A percentile compares a stretch with the other conserved stretches of the same genome.
Conservation (phyloP, 2,113 vertebrate genomes). For the Alaudala cheleensis region DNA sequence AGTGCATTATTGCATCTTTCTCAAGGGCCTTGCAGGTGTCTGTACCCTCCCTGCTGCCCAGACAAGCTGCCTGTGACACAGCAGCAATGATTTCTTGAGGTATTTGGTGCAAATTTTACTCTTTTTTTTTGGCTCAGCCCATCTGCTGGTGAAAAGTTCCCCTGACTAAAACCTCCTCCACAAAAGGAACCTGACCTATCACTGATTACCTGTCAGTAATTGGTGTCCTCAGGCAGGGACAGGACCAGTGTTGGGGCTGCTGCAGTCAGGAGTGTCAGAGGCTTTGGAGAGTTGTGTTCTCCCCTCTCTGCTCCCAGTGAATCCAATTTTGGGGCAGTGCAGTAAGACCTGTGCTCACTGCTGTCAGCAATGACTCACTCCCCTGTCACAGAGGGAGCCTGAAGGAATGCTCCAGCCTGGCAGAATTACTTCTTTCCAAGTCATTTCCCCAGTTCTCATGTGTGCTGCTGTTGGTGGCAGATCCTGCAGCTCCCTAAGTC, state of each 20-base stretch:
- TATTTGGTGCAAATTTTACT: neutral
- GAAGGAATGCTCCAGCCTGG: neutral
- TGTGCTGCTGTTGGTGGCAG: neutral
- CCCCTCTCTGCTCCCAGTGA: neutral
- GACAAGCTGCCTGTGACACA: neutral
- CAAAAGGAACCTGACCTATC: neutral
- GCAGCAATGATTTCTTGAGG: neutral
- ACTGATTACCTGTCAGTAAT: neutral
- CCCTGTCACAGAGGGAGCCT: neutral
- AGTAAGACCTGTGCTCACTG: neutral
- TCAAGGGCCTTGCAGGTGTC: neutral
- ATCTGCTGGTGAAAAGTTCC: conserved; percentile 20
- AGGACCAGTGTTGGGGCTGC: neutral
- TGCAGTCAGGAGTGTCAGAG: neutral
- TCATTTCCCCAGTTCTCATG: neutral
- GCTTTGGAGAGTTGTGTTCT: neutral
- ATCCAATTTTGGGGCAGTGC: neutral
- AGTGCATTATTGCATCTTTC: neutral
- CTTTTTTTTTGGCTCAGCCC: neutral
- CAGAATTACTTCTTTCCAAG: neutral
- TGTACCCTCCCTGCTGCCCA: conserved; percentile 1
- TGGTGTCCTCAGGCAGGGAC: neutral
- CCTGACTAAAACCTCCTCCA: neutral
- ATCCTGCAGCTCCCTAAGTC: neutral
- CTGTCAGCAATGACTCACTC: neutral